Conservation (phyloP, 2,888 invertebrate species). For the Micropterix aruncella region DNA sequence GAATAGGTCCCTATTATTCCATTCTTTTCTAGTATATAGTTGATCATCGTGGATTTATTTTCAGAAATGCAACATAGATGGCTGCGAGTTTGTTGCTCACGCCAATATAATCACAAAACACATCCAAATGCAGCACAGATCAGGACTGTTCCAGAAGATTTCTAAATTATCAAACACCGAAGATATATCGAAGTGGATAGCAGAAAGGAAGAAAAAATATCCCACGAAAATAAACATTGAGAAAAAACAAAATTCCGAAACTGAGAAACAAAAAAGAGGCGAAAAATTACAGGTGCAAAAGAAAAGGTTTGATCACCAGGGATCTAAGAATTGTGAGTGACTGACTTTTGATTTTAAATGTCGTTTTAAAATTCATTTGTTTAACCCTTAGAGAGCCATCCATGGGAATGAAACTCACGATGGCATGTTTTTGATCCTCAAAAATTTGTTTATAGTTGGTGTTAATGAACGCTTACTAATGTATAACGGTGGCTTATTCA, state of each 20-base stretch:
- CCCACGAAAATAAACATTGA: constrained; percentile 59
- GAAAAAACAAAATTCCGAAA: constrained; percentile 42
- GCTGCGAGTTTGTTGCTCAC: constrained; percentile 68
- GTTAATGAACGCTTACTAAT: too few relatives aligned
- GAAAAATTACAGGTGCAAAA: constrained; percentile 34
- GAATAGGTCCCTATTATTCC: too few relatives aligned
- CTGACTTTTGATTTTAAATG: too few relatives aligned
- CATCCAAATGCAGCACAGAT: constrained; percentile 66
- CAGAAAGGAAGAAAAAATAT: constrained; percentile 65
- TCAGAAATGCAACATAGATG: constrained; percentile 61
- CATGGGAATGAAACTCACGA: too few relatives aligned
- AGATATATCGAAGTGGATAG: constrained; percentile 73
- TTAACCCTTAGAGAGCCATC: too few relatives aligned
- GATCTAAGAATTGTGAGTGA: too few relatives aligned
- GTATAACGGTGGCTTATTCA: too few relatives aligned
- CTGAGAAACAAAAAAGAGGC: constrained; percentile 58
- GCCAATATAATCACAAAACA: constrained; percentile 69
- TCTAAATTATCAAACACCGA: constrained; percentile 62
- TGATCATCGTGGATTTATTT: constrained; percentile 13
- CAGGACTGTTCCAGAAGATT: constrained; percentile 71
- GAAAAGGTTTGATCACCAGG: too few relatives aligned
- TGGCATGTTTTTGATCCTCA: too few relatives aligned
- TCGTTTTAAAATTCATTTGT: too few relatives aligned
- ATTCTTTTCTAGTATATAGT: neutral
- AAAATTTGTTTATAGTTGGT: too few relatives aligned